phyloP scores from a whole-genome alignment of 2,888 invertebrate genomes.

The Molanna angustata region DNA sequence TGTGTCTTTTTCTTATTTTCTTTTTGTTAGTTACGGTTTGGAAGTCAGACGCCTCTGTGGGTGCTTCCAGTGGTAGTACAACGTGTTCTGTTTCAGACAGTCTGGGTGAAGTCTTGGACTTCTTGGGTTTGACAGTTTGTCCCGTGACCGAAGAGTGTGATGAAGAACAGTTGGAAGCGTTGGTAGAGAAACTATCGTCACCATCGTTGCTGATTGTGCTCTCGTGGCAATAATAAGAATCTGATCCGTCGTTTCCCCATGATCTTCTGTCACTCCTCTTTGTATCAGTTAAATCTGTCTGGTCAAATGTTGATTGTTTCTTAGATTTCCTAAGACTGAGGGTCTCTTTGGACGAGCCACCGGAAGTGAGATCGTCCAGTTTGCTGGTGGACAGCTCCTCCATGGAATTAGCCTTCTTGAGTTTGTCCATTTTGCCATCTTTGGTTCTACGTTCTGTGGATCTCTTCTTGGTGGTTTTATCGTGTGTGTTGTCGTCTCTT shows the following conservation, averaged over 20 bases:
- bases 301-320: conserved; percentile 36
- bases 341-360: conserved; percentile 40
- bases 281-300: conserved; percentile 36
- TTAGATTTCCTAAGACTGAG: conserved; percentile 35
- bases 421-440: conserved; percentile 35
- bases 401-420: conserved; percentile 73
- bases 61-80: conserved; percentile 57
- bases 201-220: conserved; percentile 33
- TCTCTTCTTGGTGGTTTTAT: conserved; percentile 51
- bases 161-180: conserved; percentile 19
- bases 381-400: conserved; percentile 78
- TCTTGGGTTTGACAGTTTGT: conserved; percentile 24
- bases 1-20: conserved; percentile 68
- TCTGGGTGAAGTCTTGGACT: conserved; percentile 32
- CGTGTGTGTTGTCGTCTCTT: conserved; percentile 41
- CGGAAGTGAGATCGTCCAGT: conserved; percentile 66
- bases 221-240: conserved; percentile 47
- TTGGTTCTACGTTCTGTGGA: conserved; percentile 48
- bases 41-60: conserved; percentile 67
- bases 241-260: conserved; percentile 65
- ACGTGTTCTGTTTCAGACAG: conserved; percentile 40
- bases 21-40: conserved; percentile 82
- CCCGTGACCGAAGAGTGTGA: conserved; percentile 16
- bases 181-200: conserved; percentile 29
- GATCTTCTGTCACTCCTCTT: conserved; percentile 56